Conservation (phyloP, 2,113 vertebrate genomes). For the Myocastor coypus region DNA sequence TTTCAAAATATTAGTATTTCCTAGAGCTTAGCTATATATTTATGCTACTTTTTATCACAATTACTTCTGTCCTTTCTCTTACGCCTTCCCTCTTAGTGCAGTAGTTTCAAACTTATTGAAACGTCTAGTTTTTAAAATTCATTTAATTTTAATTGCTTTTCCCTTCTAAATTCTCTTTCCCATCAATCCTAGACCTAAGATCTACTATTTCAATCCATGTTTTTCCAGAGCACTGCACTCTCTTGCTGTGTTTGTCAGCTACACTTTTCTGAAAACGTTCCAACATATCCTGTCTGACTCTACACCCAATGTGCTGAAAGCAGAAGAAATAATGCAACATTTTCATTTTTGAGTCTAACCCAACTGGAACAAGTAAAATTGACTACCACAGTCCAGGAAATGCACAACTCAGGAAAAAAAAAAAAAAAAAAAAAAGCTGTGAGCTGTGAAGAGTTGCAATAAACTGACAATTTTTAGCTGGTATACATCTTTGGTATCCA, state of each 20-base stretch:
- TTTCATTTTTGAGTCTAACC: not conserved
- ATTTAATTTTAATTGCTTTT: not conserved
- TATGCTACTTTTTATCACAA: not conserved
- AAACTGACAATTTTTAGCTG: not conserved
- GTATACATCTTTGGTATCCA: not conserved
- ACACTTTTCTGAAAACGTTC: not conserved
- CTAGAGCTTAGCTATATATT: not conserved
- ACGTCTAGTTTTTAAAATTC: not conserved
- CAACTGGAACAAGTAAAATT: not conserved
- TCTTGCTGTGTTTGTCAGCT: not conserved
- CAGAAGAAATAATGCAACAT: not conserved
- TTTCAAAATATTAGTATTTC: constrained; percentile 12
- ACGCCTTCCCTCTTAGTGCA: not conserved
- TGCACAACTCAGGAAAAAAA: not conserved
- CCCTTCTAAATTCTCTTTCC: not conserved
- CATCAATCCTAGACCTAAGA: not conserved
- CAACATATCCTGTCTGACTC: not conserved
- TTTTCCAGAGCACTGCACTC: not conserved
- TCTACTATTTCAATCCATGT: not conserved
- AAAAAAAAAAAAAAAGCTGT: no score
- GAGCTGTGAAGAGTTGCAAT: not conserved
- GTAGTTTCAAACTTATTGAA: not conserved
- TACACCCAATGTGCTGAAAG: not conserved
- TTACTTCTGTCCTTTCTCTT: not conserved
- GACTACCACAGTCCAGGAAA: not conserved